phyloP scores from a whole-genome alignment of 1,140 invertebrate genomes.

The Adelges cooleyi region DNA sequence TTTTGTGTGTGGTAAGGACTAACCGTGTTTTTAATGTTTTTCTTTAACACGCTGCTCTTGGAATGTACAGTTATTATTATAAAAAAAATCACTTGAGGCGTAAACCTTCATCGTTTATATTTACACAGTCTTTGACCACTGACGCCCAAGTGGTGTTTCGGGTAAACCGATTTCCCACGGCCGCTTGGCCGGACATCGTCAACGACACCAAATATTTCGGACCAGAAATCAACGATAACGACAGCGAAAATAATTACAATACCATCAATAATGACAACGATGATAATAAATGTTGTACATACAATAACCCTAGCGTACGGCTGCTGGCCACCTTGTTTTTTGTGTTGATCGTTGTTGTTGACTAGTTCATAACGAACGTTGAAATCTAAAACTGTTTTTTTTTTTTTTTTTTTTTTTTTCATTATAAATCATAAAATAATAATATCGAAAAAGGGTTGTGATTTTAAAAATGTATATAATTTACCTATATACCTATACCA shows the following conservation, averaged over 20 bases:
- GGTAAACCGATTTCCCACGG: not conserved
- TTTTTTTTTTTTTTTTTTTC: no score
- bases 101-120: not conserved
- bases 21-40: not conserved
- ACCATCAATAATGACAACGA: not conserved
- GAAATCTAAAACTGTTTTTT: no score
- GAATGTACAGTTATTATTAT: not conserved
- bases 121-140: not conserved
- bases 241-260: not conserved
- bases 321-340: conserved; percentile 12
- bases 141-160: not conserved
- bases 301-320: conserved; percentile 2
- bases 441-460: no score
- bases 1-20: no score
- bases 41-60: conserved; percentile 1
- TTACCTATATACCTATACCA: no score
- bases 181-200: not conserved
- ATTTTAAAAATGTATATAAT: no score
- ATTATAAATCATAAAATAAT: no score
- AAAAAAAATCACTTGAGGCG: not conserved
- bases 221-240: conserved; percentile 1
- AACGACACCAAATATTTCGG: conserved; percentile 10
- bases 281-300: not conserved
- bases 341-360: not conserved
- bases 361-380: conserved; percentile 6